Evolutionary conservation across 2,888 invertebrate genomes (phyloP), one percentile per base, ranked within the genome.

Genomic region (Eupithecia subfuscata): DNA sequence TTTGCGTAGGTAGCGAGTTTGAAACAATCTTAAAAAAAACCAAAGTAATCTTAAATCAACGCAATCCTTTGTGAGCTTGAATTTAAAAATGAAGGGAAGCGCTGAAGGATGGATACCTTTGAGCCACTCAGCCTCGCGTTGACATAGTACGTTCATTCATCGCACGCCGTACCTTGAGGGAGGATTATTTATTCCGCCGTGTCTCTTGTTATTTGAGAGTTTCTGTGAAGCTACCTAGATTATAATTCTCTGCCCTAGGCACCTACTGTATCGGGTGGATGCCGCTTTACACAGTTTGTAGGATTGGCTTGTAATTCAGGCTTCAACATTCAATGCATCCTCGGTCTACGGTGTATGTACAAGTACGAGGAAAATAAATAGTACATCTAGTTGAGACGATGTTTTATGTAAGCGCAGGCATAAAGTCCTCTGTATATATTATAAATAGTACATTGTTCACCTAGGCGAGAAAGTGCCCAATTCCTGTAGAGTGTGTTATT

Each of bases 101-200:
- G 52, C 9, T 52, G n/a, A 56, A 56, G 12, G 56, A 56, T 56
- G 12, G 56, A 56, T 56, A 56, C 56, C 56, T 56, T 56, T 56
- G 56, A 22, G 22, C 56, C 56, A 56, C 25, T 56, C 56, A 56
- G 22, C 22, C 52, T 22, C 12, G 12, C 22, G 22, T 12, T 56
- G 11, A 22, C 22, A 12, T 22, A n/a, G n/a, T n/a, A 12, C 56
- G 22, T 25, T 25, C 56, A 60, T 60, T 60, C 25, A 60, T 60
- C 14, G 14, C 25, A 60, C 60, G 11, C 22, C 22, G n/a, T 9
- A 22, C 52, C 18, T 8, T 2, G 18, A n/a, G 3, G 48, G 8
- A n/a, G n/a, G 48, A 6, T 22, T 9, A 56, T 56, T 56, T 4
- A 22, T 56, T n/a, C n/a, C 52, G 52, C 22, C 3, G n/a, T 1